These are phyloP conservation scores for Sesia apiformis DNA, from an alignment of 2,888 invertebrate genomes.

Conservation along the genomic window DNA sequence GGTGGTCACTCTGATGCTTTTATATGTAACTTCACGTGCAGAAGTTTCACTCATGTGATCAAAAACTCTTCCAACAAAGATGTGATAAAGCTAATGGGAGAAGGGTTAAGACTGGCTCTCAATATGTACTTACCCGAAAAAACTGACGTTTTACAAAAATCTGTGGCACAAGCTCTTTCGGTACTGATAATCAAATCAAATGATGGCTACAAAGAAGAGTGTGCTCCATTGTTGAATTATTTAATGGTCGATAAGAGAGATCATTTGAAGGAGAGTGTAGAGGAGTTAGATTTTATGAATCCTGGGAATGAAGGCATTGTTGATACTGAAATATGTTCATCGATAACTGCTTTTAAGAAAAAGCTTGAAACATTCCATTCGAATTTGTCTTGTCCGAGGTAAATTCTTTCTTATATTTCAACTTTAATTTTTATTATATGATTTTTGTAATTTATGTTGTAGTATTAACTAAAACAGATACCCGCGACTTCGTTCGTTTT, in stretches of 20 bases:
- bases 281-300: constrained; percentile 39
- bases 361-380: constrained; percentile 34
- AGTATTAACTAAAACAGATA: too few relatives aligned
- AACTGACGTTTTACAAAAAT: constrained; percentile 48
- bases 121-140: constrained; percentile 50
- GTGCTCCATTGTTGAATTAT: constrained; percentile 58
- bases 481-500: too few relatives aligned
- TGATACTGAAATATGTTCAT: constrained; percentile 18
- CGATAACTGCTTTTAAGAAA: constrained; percentile 28
- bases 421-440: constrained; percentile 1
- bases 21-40: constrained; percentile 71
- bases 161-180: constrained; percentile 68
- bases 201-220: constrained; percentile 32
- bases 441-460: not conserved
- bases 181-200: constrained; percentile 62
- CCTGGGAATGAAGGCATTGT: constrained; percentile 24
- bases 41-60: constrained; percentile 68
- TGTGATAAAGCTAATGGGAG: constrained; percentile 35
- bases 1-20: constrained; percentile 62
- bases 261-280: constrained; percentile 56
- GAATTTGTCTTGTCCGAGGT: constrained; percentile 48
- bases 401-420: constrained; percentile 6
- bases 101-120: constrained; percentile 58
- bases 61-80: constrained; percentile 37
- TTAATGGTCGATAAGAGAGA: constrained; percentile 67